Evolutionary conservation across 2,888 invertebrate genomes (phyloP).

Genomic region (Macropis europaea): DNA sequence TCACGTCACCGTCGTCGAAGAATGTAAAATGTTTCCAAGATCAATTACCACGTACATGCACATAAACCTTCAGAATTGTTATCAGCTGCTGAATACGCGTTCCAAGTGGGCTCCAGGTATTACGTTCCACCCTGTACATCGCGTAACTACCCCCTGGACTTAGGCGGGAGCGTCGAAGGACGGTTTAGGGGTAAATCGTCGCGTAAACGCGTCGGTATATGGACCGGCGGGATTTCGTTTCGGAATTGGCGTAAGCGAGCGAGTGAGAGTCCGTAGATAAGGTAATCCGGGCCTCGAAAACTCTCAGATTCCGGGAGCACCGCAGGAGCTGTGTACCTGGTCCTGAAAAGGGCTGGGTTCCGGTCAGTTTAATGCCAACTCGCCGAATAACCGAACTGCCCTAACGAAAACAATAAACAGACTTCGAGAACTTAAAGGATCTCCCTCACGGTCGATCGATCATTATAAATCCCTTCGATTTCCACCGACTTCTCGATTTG

Average conservation of each 20-base stretch:
- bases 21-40: no score
- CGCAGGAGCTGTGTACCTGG: constrained; percentile 49
- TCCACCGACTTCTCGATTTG: constrained; percentile 21
- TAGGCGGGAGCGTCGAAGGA: constrained; percentile 29
- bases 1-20: no score
- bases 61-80: no score
- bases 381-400: constrained; percentile 23
- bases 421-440: constrained; percentile 46
- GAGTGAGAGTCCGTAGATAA: constrained; percentile 77
- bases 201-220: constrained; percentile 68
- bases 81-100: no score
- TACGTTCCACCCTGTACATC: no score
- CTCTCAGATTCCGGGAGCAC: constrained; percentile 57
- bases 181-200: constrained; percentile 64
- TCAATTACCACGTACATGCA: no score
- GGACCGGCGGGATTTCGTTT: constrained; percentile 67
- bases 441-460: constrained; percentile 35
- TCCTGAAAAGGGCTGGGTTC: constrained; percentile 28
- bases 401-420: constrained; percentile 74
- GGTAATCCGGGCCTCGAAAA: constrained; percentile 76
- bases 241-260: constrained; percentile 66
- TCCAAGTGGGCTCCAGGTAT: no score
- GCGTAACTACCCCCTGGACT: constrained; percentile 53
- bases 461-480: constrained; percentile 37
- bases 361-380: constrained; percentile 49